These are phyloP conservation scores for Polypterus senegalus DNA, from an alignment of 2,113 vertebrate genomes.

Conservation along the genomic window DNA sequence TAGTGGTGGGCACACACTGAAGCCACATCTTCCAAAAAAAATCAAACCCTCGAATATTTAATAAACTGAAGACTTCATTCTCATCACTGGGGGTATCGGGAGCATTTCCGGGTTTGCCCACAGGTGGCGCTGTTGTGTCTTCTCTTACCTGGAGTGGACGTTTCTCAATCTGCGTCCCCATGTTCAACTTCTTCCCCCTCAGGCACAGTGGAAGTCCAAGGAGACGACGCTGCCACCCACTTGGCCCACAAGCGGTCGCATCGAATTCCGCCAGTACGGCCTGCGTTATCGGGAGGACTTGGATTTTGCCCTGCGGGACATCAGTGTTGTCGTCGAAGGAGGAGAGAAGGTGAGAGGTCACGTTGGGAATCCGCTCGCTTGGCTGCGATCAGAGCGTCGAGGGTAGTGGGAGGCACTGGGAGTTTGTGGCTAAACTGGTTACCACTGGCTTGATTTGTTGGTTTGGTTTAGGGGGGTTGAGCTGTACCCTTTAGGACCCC, in stretches of 20 bases:
- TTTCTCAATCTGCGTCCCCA: too few species aligned
- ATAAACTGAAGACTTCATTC: too few species aligned
- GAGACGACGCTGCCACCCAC: constrained; percentile 31
- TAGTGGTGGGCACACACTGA: too few species aligned
- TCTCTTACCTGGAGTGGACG: too few species aligned
- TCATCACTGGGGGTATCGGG: too few species aligned
- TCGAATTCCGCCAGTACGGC: constrained; percentile 65
- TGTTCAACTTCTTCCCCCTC: background rate
- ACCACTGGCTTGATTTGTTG: background rate
- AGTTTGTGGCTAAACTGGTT: background rate
- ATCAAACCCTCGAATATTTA: too few species aligned
- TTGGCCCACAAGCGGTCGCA: constrained; percentile 69
- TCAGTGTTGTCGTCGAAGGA: constrained; percentile 58
- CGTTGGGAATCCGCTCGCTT: background rate
- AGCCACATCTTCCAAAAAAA: too few species aligned
- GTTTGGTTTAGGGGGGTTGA: background rate
- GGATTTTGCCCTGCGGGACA: constrained; percentile 72
- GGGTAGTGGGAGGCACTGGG: background rate
- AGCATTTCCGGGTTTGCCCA: too few species aligned
- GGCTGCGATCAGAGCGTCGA: background rate
- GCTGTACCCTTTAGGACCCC: background rate
- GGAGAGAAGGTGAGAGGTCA: constrained; percentile 71
- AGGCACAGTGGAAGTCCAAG: constrained; percentile 75
- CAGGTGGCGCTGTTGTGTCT: too few species aligned
- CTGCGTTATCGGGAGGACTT: constrained; percentile 76